Conservation (phyloP, 2,113 vertebrate genomes). For the Corvus cornix region DNA sequence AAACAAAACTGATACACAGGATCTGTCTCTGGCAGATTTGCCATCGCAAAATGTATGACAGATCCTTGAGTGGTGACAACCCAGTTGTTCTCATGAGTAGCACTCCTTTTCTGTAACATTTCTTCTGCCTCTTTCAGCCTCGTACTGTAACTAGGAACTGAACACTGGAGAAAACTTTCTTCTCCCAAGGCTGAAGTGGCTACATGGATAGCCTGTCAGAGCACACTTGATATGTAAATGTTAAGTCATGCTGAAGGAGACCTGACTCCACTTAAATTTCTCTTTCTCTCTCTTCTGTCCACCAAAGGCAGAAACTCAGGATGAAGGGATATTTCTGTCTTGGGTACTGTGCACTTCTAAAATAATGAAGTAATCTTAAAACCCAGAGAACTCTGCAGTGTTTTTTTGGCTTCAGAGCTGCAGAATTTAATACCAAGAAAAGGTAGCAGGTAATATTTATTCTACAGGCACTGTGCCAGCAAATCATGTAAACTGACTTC, state of each 20-base stretch:
- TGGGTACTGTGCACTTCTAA: background rate
- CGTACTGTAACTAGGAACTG: constrained; percentile 8
- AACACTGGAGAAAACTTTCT: background rate
- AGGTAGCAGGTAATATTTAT: background rate
- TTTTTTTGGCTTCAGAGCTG: background rate
- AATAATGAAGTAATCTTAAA: background rate
- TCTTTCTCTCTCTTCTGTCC: background rate
- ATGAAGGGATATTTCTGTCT: background rate
- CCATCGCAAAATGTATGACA: constrained; percentile 80
- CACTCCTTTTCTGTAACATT: constrained; percentile 79
- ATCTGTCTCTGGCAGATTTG: constrained; percentile 83
- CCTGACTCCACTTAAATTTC: background rate
- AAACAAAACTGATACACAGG: constrained; percentile 85
- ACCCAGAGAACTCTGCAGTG: background rate
- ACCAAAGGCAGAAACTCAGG: background rate
- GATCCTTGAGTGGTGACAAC: constrained; percentile 78
- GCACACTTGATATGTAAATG: background rate
- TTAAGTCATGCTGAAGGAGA: background rate
- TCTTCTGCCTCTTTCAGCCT: constrained; percentile 78
- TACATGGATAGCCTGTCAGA: background rate
- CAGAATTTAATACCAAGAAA: background rate
- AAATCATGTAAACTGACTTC: background rate
- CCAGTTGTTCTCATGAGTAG: constrained; percentile 75
- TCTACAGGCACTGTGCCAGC: background rate
- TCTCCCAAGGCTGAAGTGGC: background rate